phyloP scores from a whole-genome alignment of 1,140 invertebrate genomes.

The Neotoxoptera formosana region DNA sequence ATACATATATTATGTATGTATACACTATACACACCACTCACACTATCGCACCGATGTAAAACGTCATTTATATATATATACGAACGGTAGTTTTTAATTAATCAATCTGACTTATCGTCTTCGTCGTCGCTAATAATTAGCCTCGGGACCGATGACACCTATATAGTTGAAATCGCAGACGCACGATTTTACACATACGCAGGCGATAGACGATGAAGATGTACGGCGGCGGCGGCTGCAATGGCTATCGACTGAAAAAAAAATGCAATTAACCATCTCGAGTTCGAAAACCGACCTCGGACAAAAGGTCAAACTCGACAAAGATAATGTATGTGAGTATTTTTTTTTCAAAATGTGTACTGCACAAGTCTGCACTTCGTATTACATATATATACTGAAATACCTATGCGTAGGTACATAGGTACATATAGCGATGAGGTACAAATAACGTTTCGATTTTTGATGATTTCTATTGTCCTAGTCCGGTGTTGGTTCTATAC shows the following conservation, averaged over 20 bases:
- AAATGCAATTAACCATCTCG: conserved; percentile 34
- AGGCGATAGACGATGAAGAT: background rate
- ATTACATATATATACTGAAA: background rate
- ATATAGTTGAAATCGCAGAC: background rate
- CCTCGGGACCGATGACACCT: conserved; percentile 26
- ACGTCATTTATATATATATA: background rate
- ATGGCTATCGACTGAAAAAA: conserved; percentile 15
- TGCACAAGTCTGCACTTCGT: background rate
- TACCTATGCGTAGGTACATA: background rate
- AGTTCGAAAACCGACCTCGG: conserved; percentile 39
- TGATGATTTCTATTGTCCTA: background rate
- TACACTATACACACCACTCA: background rate
- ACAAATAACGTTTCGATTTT: background rate
- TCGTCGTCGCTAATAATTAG: conserved; percentile 16
- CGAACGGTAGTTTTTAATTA: conserved; percentile 55
- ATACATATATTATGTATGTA: no score
- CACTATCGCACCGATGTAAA: background rate
- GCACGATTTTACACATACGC: background rate
- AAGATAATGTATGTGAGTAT: background rate
- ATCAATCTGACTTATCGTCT: conserved; percentile 21
- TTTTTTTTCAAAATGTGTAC: background rate
- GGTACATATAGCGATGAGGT: no score
- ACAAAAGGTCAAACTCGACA: conserved; percentile 10
- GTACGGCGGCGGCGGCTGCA: background rate
- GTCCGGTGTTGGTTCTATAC: background rate